Evolutionary conservation across 1,140 invertebrate species (phyloP).

Genomic region (Aphidius gifuensis): DNA sequence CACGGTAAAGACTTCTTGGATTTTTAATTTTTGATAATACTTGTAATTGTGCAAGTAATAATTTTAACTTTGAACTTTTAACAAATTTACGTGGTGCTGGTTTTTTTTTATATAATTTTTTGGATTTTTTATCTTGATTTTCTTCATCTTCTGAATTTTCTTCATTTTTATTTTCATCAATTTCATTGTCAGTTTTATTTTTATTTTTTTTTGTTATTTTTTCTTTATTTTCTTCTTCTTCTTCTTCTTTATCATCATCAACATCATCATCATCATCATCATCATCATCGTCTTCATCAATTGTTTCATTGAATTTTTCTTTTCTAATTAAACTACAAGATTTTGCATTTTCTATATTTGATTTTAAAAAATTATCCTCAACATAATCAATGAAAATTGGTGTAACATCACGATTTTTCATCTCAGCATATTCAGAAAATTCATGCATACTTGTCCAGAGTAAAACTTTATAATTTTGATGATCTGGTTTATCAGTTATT

Average conservation of each 20-base stretch:
- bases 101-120: neutral
- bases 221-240: conserved; percentile 35
- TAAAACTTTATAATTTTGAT: conserved; percentile 72
- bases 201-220: conserved; percentile 29
- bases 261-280: conserved; percentile 30
- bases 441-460: conserved; percentile 75
- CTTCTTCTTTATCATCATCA: conserved; percentile 34
- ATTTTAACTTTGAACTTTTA: conserved; percentile 59
- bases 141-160: conserved; percentile 21
- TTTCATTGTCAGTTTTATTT: conserved; percentile 17
- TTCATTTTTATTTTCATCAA: conserved; percentile 28
- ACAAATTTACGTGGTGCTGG: conserved; percentile 35
- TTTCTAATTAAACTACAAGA: conserved; percentile 50
- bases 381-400: conserved; percentile 78
- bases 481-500: conserved; percentile 63
- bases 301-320: conserved; percentile 23
- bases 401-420: conserved; percentile 74
- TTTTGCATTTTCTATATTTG: conserved; percentile 52
- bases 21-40: conserved; percentile 79
- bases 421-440: conserved; percentile 72
- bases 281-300: conserved; percentile 32
- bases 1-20: conserved; percentile 73
- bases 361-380: conserved; percentile 57
- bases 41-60: conserved; percentile 69
- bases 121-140: neutral